These are phyloP conservation scores for Sycophila sp. DNA, from an alignment of 1,140 invertebrate species.

Conservation along the genomic window DNA sequence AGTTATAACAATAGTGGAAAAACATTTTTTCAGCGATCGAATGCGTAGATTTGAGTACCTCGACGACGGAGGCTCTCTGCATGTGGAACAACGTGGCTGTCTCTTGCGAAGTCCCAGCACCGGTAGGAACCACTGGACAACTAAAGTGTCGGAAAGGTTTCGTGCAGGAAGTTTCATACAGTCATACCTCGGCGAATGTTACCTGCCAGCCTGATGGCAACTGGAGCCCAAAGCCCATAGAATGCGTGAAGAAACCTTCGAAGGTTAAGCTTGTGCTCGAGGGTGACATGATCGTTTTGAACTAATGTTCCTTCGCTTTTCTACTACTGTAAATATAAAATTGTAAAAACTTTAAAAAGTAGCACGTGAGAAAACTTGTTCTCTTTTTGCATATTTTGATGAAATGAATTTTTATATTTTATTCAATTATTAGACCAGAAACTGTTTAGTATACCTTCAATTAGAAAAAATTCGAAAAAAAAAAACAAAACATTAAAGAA, in stretches of 20 bases:
- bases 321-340: not conserved
- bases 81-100: slow-evolving; percentile 36
- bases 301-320: not conserved
- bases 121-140: slow-evolving; percentile 44
- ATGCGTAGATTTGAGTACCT: slow-evolving; percentile 46
- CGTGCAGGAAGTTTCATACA: slow-evolving; percentile 41
- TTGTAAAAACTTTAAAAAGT: too few relatives aligned
- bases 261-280: slow-evolving; percentile 10
- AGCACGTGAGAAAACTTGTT: too few relatives aligned
- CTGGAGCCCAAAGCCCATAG: slow-evolving; percentile 59
- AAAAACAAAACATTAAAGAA: too few relatives aligned
- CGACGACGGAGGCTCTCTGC: slow-evolving; percentile 48
- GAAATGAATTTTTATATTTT: too few relatives aligned
- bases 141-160: slow-evolving; percentile 52
- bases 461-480: too few relatives aligned
- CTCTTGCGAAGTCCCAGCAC: slow-evolving; percentile 42
- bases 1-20: too few relatives aligned
- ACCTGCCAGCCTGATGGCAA: slow-evolving; percentile 51
- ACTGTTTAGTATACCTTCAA: too few relatives aligned
- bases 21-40: slow-evolving; percentile 51
- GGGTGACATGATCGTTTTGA: not conserved
- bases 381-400: too few relatives aligned
- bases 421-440: too few relatives aligned
- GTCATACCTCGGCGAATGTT: slow-evolving; percentile 27
- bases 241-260: slow-evolving; percentile 42